These are phyloP conservation scores for Hyposoter didymator DNA, from an alignment of 2,888 invertebrate genomes.

Conservation along the genomic window DNA sequence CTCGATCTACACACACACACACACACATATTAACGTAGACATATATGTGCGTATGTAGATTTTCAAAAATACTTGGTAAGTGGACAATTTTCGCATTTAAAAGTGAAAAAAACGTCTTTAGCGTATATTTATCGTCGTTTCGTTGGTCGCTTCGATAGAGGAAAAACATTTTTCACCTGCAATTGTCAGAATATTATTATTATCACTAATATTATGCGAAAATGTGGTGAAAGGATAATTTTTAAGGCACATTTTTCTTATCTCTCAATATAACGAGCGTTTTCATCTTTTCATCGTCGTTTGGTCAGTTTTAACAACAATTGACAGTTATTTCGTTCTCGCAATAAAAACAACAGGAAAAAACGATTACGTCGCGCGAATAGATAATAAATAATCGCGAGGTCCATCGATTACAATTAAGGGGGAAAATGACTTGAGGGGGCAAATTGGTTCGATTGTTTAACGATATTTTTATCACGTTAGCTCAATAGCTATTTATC, in stretches of 20 bases:
- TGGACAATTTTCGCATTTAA: conserved; percentile 39
- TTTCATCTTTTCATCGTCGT: conserved; percentile 7
- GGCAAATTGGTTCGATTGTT: neutral
- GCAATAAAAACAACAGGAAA: neutral
- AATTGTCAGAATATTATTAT: conserved; percentile 33
- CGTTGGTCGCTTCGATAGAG: neutral
- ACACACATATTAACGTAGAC: neutral
- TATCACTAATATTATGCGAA: conserved; percentile 40
- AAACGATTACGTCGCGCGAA: conserved; percentile 9
- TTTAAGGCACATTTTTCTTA: conserved; percentile 1
- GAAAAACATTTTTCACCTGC: neutral
- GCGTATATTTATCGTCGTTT: neutral
- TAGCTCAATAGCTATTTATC: neutral
- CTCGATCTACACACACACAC: neutral
- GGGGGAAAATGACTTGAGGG: conserved; percentile 3
- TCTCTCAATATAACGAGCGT: neutral
- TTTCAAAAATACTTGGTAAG: conserved; percentile 34
- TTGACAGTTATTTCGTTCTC: conserved; percentile 1
- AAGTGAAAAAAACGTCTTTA: conserved; percentile 11
- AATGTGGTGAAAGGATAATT: neutral
- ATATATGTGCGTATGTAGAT: neutral
- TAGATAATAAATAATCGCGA: conserved; percentile 45
- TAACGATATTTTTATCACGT: conserved; percentile 5
- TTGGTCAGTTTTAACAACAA: conserved; percentile 18
- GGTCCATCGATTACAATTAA: conserved; percentile 19